A percentile compares a stretch with the other conserved stretches of the same genome.
These are phyloP conservation scores for Portevinia maculata DNA, from an alignment of 2,888 invertebrate species.

Conservation along the genomic window DNA sequence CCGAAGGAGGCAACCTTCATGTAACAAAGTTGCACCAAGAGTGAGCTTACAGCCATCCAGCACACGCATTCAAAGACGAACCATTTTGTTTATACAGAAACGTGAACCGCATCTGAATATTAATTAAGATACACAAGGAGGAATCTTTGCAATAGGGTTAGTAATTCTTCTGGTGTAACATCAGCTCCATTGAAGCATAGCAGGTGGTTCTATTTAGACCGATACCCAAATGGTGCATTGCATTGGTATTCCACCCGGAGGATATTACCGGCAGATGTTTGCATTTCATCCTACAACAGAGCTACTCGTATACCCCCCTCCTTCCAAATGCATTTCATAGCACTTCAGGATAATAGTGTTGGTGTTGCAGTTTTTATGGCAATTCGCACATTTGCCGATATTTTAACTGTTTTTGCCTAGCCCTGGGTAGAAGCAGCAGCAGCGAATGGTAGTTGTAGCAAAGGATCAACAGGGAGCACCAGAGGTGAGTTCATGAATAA, in stretches of 20 bases:
- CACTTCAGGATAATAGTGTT: constrained; percentile 60
- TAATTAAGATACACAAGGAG: constrained; percentile 67
- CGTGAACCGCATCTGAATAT: constrained; percentile 69
- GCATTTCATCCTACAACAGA: constrained; percentile 35
- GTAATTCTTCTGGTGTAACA: constrained; percentile 4
- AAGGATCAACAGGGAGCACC: constrained; percentile 63
- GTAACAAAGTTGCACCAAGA: neutral
- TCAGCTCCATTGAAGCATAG: constrained; percentile 47
- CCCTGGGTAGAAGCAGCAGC: constrained; percentile 9
- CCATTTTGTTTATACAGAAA: constrained; percentile 47
- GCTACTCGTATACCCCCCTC: neutral
- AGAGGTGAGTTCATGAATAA: constrained; percentile 67
- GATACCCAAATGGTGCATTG: constrained; percentile 40
- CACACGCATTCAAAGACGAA: constrained; percentile 47
- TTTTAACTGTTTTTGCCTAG: constrained; percentile 59
- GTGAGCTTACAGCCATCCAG: constrained; percentile 52
- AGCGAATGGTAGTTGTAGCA: constrained; percentile 7
- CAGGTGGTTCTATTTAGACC: constrained; percentile 60
- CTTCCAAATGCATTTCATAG: constrained; percentile 22
- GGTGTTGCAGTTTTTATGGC: constrained; percentile 72
- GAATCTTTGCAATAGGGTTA: constrained; percentile 40
- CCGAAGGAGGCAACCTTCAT: no score
- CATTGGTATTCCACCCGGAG: constrained; percentile 56
- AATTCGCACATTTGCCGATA: constrained; percentile 69
- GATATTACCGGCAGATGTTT: constrained; percentile 72